Conservation (phyloP, 2,797 vertebrate genomes). For the Catamblyrhynchus diadema region DNA sequence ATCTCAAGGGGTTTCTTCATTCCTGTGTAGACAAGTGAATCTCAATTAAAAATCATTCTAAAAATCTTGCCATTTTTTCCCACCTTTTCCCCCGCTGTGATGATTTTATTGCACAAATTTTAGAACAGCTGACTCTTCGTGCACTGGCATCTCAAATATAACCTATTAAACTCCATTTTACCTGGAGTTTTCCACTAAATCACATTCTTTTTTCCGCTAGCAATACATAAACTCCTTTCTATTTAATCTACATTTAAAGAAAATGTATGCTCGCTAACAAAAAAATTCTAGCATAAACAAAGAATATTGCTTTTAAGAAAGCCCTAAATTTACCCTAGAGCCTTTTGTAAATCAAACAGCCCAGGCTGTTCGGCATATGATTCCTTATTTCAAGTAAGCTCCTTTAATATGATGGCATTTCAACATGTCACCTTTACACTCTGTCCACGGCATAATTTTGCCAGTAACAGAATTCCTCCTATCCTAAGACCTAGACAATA, state of each 20-base stretch:
- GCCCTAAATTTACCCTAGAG: neutral
- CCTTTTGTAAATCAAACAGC: neutral
- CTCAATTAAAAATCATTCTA: neutral
- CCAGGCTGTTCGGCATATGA: neutral
- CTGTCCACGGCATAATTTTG: neutral
- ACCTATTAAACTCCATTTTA: neutral
- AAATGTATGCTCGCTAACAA: neutral
- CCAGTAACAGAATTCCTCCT: neutral
- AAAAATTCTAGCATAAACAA: neutral
- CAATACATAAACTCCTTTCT: neutral
- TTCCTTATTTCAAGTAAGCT: neutral
- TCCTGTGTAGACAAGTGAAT: neutral
- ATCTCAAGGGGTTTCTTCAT: neutral
- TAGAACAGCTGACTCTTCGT: neutral
- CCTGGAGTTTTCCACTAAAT: neutral
- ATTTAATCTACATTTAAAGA: neutral
- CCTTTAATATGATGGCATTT: neutral
- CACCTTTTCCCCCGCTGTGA: neutral
- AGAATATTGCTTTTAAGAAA: neutral
- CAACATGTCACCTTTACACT: neutral
- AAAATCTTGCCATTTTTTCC: neutral
- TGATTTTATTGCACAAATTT: neutral
- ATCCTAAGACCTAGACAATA: neutral
- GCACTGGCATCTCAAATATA: neutral
- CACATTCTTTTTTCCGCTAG: neutral